These are phyloP conservation scores for Anastatus disparis DNA, from an alignment of 1,140 invertebrate genomes.

Conservation along the genomic window DNA sequence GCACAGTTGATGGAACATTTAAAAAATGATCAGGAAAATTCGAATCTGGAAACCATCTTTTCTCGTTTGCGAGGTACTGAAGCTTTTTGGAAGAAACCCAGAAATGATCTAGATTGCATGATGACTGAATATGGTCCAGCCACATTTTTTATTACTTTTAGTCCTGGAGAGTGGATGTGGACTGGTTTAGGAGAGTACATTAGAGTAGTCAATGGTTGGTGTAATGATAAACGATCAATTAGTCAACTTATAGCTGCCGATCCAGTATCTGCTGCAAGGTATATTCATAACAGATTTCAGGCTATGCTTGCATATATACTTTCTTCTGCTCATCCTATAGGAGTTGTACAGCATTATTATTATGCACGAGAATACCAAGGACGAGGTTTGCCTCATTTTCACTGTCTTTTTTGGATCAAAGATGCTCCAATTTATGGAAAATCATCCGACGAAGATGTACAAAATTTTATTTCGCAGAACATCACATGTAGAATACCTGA, in stretches of 20 bases:
- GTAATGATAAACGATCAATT: slow-evolving; percentile 28
- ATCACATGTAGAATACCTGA: neutral
- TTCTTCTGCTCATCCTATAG: slow-evolving; percentile 45
- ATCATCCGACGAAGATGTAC: neutral
- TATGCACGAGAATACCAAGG: no score
- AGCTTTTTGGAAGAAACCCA: slow-evolving; percentile 43
- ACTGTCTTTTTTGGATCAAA: no score
- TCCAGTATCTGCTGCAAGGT: slow-evolving; percentile 46
- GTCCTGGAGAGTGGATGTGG: slow-evolving; percentile 55
- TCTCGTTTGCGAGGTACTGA: slow-evolving; percentile 40
- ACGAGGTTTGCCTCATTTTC: no score
- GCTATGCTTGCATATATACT: slow-evolving; percentile 47
- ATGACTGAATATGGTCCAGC: slow-evolving; percentile 42
- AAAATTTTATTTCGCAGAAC: neutral
- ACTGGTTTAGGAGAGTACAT: slow-evolving; percentile 43
- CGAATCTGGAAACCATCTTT: neutral
- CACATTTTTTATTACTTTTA: slow-evolving; percentile 55
- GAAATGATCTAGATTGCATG: slow-evolving; percentile 20
- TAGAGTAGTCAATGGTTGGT: slow-evolving; percentile 37
- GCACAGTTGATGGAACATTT: slow-evolving; percentile 29
- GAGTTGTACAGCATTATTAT: no score
- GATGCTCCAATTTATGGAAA: slow-evolving; percentile 40
- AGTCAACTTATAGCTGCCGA: slow-evolving; percentile 46
- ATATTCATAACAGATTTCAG: slow-evolving; percentile 45
- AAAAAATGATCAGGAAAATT: neutral